Evolutionary conservation across 2,113 vertebrate genomes (phyloP).

Genomic region (Corydoras sp.): DNA sequence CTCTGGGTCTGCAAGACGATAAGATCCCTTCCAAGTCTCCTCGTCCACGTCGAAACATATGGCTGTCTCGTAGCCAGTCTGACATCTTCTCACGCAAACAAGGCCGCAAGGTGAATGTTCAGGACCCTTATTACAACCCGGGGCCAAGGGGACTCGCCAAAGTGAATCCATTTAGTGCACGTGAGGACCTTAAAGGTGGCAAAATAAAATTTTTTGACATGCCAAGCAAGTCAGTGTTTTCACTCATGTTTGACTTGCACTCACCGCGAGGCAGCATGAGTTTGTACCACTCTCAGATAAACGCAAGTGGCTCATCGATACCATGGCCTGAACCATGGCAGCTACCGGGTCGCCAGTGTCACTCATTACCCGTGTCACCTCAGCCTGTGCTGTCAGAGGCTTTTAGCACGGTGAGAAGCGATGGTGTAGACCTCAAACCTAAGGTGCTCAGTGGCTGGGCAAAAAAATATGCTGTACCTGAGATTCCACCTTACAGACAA

Average conservation of each 20-base stretch:
- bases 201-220: slow-evolving; percentile 93
- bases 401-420: slow-evolving; percentile 58
- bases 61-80: slow-evolving; percentile 91
- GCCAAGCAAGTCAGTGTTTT: slow-evolving; percentile 94
- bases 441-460: slow-evolving; percentile 71
- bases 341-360: slow-evolving; percentile 74
- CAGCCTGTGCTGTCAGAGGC: slow-evolving; percentile 71
- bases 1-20: slow-evolving; percentile 72
- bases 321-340: slow-evolving; percentile 44
- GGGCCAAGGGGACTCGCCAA: slow-evolving; percentile 63
- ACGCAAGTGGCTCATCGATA: slow-evolving; percentile 29
- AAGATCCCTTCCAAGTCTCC: slow-evolving; percentile 93
- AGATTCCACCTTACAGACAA: slow-evolving; percentile 84
- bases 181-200: slow-evolving; percentile 91
- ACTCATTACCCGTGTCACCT: slow-evolving; percentile 83
- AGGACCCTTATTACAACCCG: slow-evolving; percentile 85
- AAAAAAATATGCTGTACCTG: slow-evolving; percentile 77
- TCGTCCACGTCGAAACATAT: slow-evolving; percentile 84
- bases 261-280: slow-evolving; percentile 69
- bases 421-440: slow-evolving; percentile 60
- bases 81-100: slow-evolving; percentile 90
- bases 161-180: slow-evolving; percentile 90
- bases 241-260: slow-evolving; percentile 87
- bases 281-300: slow-evolving; percentile 51
- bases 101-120: slow-evolving; percentile 78